Conservation (phyloP, 2,113 vertebrate species). For the Oryzias celebensis region DNA sequence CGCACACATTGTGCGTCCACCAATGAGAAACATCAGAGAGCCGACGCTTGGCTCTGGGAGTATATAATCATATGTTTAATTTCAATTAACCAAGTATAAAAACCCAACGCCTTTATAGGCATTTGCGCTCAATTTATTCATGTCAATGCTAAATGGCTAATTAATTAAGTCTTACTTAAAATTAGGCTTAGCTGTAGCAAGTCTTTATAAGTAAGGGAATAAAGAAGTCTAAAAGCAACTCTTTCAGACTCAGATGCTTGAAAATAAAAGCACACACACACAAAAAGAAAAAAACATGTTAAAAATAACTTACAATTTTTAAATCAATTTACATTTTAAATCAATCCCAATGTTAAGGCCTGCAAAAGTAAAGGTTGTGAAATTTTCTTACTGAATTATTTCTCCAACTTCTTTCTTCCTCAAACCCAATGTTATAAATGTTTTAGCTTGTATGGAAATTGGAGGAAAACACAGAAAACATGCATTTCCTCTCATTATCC, state of each 20-base stretch:
- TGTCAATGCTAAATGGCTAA: conserved; percentile 71
- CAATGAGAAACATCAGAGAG: conserved; percentile 48
- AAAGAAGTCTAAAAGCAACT: conserved; percentile 23
- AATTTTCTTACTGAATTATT: conserved; percentile 16
- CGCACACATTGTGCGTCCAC: conserved; percentile 38
- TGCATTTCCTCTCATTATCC: conserved; percentile 59
- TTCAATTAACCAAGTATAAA: conserved; percentile 72
- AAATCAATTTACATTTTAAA: no score
- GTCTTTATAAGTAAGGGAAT: conserved; percentile 40
- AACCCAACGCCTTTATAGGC: conserved; percentile 60
- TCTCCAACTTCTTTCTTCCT: conserved; percentile 8
- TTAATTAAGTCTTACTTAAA: conserved; percentile 72
- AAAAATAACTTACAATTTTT: no score
- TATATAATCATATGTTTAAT: conserved; percentile 72
- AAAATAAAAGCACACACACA: neutral
- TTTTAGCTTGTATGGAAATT: conserved; percentile 53
- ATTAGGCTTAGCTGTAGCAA: conserved; percentile 61
- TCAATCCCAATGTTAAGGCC: neutral
- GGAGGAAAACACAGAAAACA: conserved; percentile 57
- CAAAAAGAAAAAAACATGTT: neutral
- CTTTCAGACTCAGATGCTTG: conserved; percentile 3
- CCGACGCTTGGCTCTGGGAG: conserved; percentile 30
- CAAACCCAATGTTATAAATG: conserved; percentile 36
- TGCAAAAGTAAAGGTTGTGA: conserved; percentile 24
- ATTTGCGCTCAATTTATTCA: conserved; percentile 68